Evolutionary conservation across 2,797 vertebrate species (phyloP).

Genomic region (Lagocephalus sceleratus): DNA sequence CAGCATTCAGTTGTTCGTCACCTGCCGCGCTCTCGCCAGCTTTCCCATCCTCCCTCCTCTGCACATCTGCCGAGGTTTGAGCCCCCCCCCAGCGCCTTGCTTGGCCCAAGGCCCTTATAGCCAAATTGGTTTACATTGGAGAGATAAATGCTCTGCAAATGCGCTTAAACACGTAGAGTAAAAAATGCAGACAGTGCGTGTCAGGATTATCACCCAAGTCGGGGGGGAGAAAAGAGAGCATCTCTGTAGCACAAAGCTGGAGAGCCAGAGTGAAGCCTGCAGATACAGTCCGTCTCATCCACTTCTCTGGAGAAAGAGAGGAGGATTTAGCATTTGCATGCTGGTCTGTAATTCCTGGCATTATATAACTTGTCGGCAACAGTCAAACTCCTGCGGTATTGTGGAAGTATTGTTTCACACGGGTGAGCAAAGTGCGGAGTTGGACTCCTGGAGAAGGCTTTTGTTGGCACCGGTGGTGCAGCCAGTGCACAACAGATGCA

Average conservation of each 20-base stretch:
- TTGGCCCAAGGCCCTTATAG: slow-evolving; percentile 80
- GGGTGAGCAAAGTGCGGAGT: slow-evolving; percentile 67
- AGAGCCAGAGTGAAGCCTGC: slow-evolving; percentile 73
- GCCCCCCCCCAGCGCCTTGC: slow-evolving; percentile 70
- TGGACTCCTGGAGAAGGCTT: slow-evolving; percentile 37
- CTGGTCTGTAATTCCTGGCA: slow-evolving; percentile 78
- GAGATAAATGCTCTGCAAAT: slow-evolving; percentile 85
- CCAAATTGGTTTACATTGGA: slow-evolving; percentile 85
- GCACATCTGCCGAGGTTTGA: slow-evolving; percentile 76
- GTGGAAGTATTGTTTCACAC: slow-evolving; percentile 77
- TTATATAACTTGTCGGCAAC: slow-evolving; percentile 78
- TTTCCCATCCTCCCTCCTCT: slow-evolving; percentile 57
- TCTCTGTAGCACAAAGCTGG: slow-evolving; percentile 73
- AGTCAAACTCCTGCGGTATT: slow-evolving; percentile 73
- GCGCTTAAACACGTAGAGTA: slow-evolving; percentile 83
- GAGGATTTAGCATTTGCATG: slow-evolving; percentile 79
- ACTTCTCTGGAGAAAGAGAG: slow-evolving; percentile 72
- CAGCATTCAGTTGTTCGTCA: slow-evolving; percentile 69
- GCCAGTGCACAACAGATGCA: slow-evolving; percentile 9
- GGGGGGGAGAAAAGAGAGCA: slow-evolving; percentile 71
- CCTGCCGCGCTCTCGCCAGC: slow-evolving; percentile 51
- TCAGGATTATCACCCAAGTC: slow-evolving; percentile 82
- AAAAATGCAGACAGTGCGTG: slow-evolving; percentile 84
- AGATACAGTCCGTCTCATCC: slow-evolving; percentile 78
- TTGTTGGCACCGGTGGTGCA: slow-evolving; percentile 26